Base-by-base conservation (phyloP, 1,140 invertebrate genomes). In the Bombyx mandarina region DNA sequence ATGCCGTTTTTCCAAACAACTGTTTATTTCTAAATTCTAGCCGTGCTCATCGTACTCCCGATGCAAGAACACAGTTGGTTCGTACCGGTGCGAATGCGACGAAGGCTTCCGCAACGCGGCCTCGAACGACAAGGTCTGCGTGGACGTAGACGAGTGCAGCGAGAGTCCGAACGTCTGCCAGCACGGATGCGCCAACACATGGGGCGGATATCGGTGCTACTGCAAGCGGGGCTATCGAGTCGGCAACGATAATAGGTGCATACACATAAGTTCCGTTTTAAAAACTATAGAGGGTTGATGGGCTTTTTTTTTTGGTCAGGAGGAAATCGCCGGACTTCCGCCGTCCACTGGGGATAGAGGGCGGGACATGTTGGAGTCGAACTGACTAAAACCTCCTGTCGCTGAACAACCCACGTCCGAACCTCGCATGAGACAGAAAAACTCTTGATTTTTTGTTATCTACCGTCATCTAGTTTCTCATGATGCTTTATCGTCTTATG, bases 11-110 rank as follows among this genome's bases (percentile, higher is more conserved):
- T 35, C 26, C 26, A 9, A 10, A 52, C 42, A 10, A 42, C 6
- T 26, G 2, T 22, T 44, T 54, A n/a, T 12, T 45, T 54, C 6
- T 56, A 53, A 52, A 35, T 78, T 82, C 5, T 67, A 91, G 80
- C 88, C 89, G 3, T 92, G 91, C 60, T 88, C 89, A 0, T 78
- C 84, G 10, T 90, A 93, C 67, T 85, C 91, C 0, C 75, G 88
- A 9, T 97, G 97, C 75, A 82, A 93, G 12, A 98, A 98, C 79
- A 94, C 93, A 1, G 82, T 91, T 3, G 96, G 96, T 2, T 94
- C 94, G 9, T 97, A 92, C 79, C 90, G 92, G 54, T 98, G 96
- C 73, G 90, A 91, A 12, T 98, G 96, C 75, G 88, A 92, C 10
- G 73, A 89, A 1, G 95, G 95, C 0, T 97, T 95, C 77, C 89